Evolutionary conservation across 2,888 invertebrate genomes (phyloP), one percentile per base, ranked within the genome.

Genomic region (Dasysyrphus tricinctus): DNA sequence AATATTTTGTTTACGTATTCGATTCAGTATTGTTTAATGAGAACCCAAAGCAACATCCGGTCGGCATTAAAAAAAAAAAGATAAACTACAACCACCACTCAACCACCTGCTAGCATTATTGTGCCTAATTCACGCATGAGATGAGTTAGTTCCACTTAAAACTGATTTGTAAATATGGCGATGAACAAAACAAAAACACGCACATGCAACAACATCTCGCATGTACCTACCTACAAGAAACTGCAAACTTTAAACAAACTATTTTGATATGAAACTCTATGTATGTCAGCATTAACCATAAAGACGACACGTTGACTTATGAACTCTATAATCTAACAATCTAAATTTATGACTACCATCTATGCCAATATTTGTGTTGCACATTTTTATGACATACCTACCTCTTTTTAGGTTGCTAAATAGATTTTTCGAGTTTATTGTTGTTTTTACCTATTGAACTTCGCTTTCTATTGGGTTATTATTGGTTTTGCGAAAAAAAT

Each of bases 101-200:
- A 37, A 16, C 59, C 39, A 34, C 49, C 11, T 19, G 29, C 16
- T 59, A 54, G 16, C 32, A 63, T 42, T 63, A 42, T 44, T 75
- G 42, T 39, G 51, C 49, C 47, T 78, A 63, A 54, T 78, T 54
- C 54, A 78, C 70, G 78, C 61, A 61, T 78, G 78, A 34, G 51
- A 78, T 70, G 77, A 51, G 34, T 54, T 78, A 51, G 34, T 54
- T 78, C 59, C 42, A 70, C 14, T 49, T n/a, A 24, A 42, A 69
- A 78, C 6, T 54, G 54, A 75, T 67, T 61, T 61, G 34, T 73
- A 19, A 32, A 34, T 70, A 37, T 32, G 44, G n/a, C 9, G 29
- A 44, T 29, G 16, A 12, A 57, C 16, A 24, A 29, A 56, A 67
- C n/a, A 61, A 34, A 56, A 67, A 47, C 16, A 29, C 42, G 56